Conservation (phyloP, 2,888 invertebrate species). For the Amitus sp. region DNA sequence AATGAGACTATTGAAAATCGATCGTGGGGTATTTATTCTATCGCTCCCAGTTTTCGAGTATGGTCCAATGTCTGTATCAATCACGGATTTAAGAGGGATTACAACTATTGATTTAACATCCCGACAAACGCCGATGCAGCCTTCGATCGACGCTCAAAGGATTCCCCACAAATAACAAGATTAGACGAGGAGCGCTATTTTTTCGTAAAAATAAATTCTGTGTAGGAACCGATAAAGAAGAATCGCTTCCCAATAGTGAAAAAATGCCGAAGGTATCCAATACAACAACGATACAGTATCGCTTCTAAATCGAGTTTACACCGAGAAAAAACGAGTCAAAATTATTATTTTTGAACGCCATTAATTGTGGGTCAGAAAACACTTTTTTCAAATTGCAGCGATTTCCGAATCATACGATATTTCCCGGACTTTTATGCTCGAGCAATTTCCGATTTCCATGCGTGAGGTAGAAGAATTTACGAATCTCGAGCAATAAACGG, state of each 20-base stretch:
- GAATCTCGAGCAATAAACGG: too few relatives aligned
- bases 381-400: background rate
- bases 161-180: constrained; percentile 49
- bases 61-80: constrained; percentile 29
- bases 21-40: too few relatives aligned
- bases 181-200: constrained; percentile 47
- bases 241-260: constrained; percentile 40
- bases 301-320: constrained; percentile 23
- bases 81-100: constrained; percentile 35
- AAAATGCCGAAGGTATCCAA: constrained; percentile 36
- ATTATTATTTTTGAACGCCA: constrained; percentile 41
- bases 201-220: constrained; percentile 43
- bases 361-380: too few relatives aligned
- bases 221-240: constrained; percentile 30
- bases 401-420: background rate
- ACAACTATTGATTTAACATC: constrained; percentile 34
- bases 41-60: background rate
- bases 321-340: constrained; percentile 21
- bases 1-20: too few relatives aligned
- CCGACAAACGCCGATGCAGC: constrained; percentile 18
- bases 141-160: constrained; percentile 40
- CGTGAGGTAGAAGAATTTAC: too few relatives aligned
- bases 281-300: constrained; percentile 24
- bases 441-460: too few relatives aligned
- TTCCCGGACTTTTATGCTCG: too few relatives aligned